Conservation (phyloP, 2,888 invertebrate species). For the Nomada goodeniana region DNA sequence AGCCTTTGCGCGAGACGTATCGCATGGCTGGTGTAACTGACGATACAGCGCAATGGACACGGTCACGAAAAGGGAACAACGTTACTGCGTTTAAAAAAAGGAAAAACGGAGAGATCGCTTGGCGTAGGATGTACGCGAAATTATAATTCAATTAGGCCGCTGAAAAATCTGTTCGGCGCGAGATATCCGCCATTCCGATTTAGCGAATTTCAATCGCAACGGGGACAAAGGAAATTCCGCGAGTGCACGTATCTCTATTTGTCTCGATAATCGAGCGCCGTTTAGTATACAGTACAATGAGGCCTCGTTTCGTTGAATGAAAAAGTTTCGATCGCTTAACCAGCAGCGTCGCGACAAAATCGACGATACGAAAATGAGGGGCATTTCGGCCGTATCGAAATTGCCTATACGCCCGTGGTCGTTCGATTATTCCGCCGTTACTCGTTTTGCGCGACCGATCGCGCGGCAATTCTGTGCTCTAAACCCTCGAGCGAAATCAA, state of each 20-base stretch:
- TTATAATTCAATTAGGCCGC: not conserved
- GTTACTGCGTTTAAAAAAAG: too few species aligned
- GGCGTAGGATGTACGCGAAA: not conserved
- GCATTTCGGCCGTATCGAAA: not conserved
- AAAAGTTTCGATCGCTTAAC: conserved; percentile 13
- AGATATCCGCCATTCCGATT: conserved; percentile 1
- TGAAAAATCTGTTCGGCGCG: conserved; percentile 14
- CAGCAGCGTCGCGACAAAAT: not conserved
- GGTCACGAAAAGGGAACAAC: not conserved
- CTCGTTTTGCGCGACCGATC: not conserved
- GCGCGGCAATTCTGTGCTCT: not conserved
- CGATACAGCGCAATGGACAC: not conserved
- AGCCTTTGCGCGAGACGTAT: not conserved
- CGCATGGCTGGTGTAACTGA: not conserved
- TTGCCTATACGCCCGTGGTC: not conserved
- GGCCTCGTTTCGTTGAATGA: not conserved
- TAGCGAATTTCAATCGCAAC: conserved; percentile 59
- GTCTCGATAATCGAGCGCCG: conserved; percentile 72
- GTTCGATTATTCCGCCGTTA: not conserved
- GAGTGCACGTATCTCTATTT: conserved; percentile 46
- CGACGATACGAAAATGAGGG: not conserved
- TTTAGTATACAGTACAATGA: conserved; percentile 63
- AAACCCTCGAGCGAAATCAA: not conserved
- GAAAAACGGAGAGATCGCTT: not conserved
- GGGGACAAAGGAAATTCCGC: conserved; percentile 15